Percentiles rank a stretch among this genome's conserved stretches.
Evolutionary conservation across 1,140 invertebrate genomes (phyloP).

Genomic region (Helicoverpa armigera): DNA sequence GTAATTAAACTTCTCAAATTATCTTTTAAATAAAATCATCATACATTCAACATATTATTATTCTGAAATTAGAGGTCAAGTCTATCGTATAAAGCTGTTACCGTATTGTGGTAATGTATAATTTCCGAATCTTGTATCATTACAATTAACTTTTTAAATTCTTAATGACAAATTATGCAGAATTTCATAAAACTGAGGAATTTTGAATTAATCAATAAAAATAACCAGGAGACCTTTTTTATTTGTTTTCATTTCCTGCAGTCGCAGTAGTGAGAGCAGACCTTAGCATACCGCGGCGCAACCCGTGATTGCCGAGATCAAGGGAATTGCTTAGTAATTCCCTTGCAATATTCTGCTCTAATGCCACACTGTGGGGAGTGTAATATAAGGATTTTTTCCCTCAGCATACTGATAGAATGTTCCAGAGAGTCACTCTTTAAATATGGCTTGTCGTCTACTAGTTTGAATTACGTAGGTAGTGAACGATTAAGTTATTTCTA

Average conservation of each 20-base stretch:
- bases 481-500: too few species aligned
- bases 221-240: not conserved
- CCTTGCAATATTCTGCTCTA: conserved; percentile 50
- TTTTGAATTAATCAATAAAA: too few species aligned
- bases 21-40: too few species aligned
- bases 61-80: too few species aligned
- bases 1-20: too few species aligned
- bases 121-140: too few species aligned
- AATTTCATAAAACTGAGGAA: too few species aligned
- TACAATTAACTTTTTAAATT: too few species aligned
- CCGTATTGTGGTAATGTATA: too few species aligned
- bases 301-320: conserved; percentile 48
- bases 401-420: not conserved
- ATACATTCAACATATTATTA: too few species aligned
- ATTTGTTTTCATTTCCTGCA: not conserved
- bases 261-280: not conserved
- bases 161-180: too few species aligned
- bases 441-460: not conserved
- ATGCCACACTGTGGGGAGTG: conserved; percentile 45
- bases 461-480: not conserved
- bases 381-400: conserved; percentile 44
- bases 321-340: conserved; percentile 51
- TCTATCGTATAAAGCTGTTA: too few species aligned
- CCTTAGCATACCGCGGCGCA: conserved; percentile 41
- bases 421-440: not conserved